Evolutionary conservation across 2,797 vertebrate species (phyloP).

Genomic region (Pelobates cultripes): DNA sequence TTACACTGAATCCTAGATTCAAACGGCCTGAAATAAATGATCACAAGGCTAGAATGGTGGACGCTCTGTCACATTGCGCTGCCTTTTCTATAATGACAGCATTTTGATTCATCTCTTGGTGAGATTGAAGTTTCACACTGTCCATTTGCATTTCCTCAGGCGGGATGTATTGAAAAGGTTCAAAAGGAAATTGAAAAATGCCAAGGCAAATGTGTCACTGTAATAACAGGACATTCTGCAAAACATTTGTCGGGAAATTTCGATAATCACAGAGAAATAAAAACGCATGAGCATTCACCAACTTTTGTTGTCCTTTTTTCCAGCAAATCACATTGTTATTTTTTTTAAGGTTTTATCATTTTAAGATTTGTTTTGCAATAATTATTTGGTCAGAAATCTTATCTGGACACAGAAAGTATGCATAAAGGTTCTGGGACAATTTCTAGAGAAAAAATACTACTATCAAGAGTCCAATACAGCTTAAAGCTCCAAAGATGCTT

Average conservation of each 20-base stretch:
- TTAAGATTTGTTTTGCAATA: too few relatives aligned
- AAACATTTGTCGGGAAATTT: not conserved
- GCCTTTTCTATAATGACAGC: not conserved
- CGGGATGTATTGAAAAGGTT: not conserved
- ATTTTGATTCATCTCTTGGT: not conserved
- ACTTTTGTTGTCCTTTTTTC: not conserved
- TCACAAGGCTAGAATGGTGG: too few relatives aligned
- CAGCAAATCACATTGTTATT: not conserved
- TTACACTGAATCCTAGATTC: too few relatives aligned
- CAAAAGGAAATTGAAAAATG: constrained; percentile 11
- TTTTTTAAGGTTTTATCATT: too few relatives aligned
- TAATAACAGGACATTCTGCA: constrained; percentile 14
- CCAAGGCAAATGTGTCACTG: constrained; percentile 6
- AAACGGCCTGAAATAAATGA: too few relatives aligned
- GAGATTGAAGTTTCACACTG: not conserved
- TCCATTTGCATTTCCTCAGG: not conserved
- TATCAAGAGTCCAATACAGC: too few relatives aligned
- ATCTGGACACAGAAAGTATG: too few relatives aligned
- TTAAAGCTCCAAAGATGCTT: too few relatives aligned
- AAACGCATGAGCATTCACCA: not conserved
- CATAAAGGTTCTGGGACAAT: too few relatives aligned
- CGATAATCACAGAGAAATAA: not conserved
- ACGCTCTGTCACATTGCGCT: not conserved
- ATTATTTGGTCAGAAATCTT: too few relatives aligned
- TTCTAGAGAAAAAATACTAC: too few relatives aligned